Percentiles rank a stretch among this genome's conserved stretches.
Evolutionary conservation across 2,888 invertebrate species (phyloP).

Genomic region (Mamestra brassicae): DNA sequence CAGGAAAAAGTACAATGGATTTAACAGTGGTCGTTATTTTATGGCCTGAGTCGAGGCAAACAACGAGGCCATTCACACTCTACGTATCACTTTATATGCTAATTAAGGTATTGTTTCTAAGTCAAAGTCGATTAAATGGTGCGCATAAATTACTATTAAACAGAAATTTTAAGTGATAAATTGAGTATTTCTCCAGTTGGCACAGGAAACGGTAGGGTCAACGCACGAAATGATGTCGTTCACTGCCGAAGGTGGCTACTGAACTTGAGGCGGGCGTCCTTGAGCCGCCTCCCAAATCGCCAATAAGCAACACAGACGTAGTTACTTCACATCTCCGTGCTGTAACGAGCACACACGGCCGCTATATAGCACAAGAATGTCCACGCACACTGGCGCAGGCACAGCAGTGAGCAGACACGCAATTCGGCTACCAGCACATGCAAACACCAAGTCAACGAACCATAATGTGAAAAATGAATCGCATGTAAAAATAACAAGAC

Average conservation of each 20-base stretch:
- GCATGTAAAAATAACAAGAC: constrained; percentile 59
- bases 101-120: constrained; percentile 84
- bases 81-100: constrained; percentile 80
- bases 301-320: constrained; percentile 79
- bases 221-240: constrained; percentile 89
- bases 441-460: constrained; percentile 76
- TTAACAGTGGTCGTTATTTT: constrained; percentile 57
- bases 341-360: constrained; percentile 73
- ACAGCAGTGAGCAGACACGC: constrained; percentile 46
- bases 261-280: constrained; percentile 89
- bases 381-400: constrained; percentile 72
- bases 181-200: constrained; percentile 79
- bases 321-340: constrained; percentile 68
- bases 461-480: constrained; percentile 72
- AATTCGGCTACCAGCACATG: constrained; percentile 71
- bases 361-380: constrained; percentile 72
- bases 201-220: constrained; percentile 88
- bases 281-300: constrained; percentile 85
- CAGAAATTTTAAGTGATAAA: constrained; percentile 78
- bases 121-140: constrained; percentile 82
- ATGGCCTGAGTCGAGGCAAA: constrained; percentile 67
- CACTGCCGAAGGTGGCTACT: constrained; percentile 87
- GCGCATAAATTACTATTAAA: constrained; percentile 79
- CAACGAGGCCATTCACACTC: constrained; percentile 75
- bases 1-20: constrained; percentile 44